A percentile compares a stretch with the other conserved stretches of the same genome.
phyloP scores from a whole-genome alignment of 2,888 invertebrate species.

The Adelphocoris suturalis region DNA sequence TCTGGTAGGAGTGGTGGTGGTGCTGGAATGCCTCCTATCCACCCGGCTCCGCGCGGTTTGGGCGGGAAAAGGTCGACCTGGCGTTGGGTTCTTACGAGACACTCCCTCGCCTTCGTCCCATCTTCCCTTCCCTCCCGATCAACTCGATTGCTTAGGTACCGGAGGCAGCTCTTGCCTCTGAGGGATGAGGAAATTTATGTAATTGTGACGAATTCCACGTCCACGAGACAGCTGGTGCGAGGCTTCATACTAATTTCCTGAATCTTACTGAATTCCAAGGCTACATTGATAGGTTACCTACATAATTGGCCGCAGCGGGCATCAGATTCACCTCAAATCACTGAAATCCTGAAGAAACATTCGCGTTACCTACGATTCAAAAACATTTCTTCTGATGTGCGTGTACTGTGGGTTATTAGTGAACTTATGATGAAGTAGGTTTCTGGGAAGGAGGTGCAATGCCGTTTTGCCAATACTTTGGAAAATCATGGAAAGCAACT shows the following conservation, averaged over 20 bases:
- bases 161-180: not conserved
- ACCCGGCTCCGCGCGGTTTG: slow-evolving; percentile 3
- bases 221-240: not conserved
- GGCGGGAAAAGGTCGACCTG: slow-evolving; percentile 54
- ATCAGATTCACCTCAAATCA: no score
- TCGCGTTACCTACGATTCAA: no score
- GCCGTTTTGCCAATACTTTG: no score
- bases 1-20: not conserved
- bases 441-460: no score
- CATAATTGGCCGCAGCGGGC: no score
- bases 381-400: no score
- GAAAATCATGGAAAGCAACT: no score
- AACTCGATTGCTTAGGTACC: not conserved
- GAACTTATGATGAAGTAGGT: no score
- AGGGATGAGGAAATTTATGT: not conserved
- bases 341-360: no score
- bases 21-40: not conserved
- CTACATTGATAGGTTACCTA: not conserved
- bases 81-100: slow-evolving; percentile 11
- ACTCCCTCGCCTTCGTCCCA: not conserved
- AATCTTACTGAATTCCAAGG: not conserved
- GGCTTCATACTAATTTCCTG: not conserved
- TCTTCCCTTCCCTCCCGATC: not conserved
- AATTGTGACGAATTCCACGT: not conserved
- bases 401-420: no score